Evolutionary conservation across 2,888 invertebrate genomes (phyloP).

Genomic region (Drosophila paranaensis): DNA sequence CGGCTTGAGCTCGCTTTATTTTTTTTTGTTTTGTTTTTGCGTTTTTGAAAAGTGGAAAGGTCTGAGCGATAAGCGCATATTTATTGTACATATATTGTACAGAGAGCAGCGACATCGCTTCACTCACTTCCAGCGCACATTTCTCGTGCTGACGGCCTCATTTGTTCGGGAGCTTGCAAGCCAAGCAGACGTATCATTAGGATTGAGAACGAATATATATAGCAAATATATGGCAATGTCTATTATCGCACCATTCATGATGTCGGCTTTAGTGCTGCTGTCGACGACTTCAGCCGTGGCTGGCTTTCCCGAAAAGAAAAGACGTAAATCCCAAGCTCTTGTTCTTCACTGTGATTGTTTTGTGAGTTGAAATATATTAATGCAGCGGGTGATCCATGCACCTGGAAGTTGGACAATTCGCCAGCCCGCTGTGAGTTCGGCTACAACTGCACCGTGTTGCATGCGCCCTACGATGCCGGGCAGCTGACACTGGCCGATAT

Average conservation of each 20-base stretch:
- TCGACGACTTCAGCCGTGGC: not conserved
- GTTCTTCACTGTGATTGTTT: not conserved
- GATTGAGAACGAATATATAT: not conserved
- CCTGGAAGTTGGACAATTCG: constrained; percentile 3
- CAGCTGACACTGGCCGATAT: not conserved
- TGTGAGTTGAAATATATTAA: not conserved
- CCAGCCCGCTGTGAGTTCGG: not conserved
- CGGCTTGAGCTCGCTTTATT: too few species aligned
- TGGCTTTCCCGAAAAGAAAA: not conserved
- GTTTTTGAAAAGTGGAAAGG: too few species aligned
- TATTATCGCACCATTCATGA: too few species aligned
- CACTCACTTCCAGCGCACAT: too few species aligned
- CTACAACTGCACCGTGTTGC: not conserved
- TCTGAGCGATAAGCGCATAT: not conserved
- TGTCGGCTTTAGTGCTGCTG: not conserved
- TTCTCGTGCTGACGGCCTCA: not conserved
- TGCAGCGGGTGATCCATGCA: not conserved
- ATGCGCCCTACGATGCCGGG: not conserved
- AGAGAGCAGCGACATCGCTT: too few species aligned
- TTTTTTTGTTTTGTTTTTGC: too few species aligned
- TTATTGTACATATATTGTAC: not conserved
- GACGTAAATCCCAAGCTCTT: not conserved
- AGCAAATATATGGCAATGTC: not conserved
- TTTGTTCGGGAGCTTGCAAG: not conserved
- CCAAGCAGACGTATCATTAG: not conserved